These are phyloP conservation scores for Acanthosepion lycidas DNA, from an alignment of 2,888 invertebrate species.

Conservation along the genomic window DNA sequence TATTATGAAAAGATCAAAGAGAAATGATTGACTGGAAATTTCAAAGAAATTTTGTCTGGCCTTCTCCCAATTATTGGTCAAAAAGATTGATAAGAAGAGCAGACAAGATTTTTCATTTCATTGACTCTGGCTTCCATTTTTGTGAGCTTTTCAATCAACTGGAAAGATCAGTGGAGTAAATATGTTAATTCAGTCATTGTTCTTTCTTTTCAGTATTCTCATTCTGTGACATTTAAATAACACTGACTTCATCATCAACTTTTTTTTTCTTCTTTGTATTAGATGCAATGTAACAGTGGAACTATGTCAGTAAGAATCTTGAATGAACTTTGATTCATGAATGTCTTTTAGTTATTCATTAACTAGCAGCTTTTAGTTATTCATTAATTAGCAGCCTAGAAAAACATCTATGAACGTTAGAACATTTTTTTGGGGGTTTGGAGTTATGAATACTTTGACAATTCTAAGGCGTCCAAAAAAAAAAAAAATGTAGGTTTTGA, in stretches of 20 bases:
- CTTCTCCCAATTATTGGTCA: not conserved
- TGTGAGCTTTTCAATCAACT: not conserved
- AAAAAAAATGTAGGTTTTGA: no score
- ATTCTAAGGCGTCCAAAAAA: no score
- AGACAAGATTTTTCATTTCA: not conserved
- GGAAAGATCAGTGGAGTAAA: not conserved
- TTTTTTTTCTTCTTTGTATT: not conserved
- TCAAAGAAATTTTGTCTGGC: conserved; percentile 33
- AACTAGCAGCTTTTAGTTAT: not conserved
- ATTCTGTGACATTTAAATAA: not conserved
- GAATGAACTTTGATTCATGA: not conserved
- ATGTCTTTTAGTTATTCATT: not conserved
- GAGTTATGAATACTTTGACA: no score
- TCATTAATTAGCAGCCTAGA: not conserved
- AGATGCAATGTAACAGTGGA: not conserved
- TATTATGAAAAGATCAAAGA: not conserved
- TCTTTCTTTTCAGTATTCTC: not conserved
- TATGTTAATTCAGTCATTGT: not conserved
- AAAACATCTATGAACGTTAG: not conserved
- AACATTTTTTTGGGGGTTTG: no score
- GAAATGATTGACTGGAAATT: not conserved
- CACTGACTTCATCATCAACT: not conserved
- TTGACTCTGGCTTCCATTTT: not conserved
- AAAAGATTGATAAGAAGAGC: not conserved
- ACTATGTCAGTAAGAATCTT: not conserved